Conservation (phyloP, 2,113 vertebrate genomes). For the Daboia siamensis region DNA sequence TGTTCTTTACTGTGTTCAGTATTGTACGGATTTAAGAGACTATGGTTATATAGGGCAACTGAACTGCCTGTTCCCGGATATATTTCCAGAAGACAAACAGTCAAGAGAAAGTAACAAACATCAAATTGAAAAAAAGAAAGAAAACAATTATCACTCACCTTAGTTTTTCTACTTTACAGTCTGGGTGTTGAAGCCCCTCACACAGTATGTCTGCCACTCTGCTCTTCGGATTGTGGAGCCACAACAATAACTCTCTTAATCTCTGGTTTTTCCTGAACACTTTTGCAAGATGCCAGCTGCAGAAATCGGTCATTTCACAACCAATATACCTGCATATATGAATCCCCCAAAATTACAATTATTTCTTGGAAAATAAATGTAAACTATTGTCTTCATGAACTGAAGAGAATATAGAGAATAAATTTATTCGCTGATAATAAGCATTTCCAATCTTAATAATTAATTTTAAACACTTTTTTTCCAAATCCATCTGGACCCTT, state of each 20-base stretch:
- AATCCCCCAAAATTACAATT: no score
- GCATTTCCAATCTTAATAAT: no score
- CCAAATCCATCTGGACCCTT: no score
- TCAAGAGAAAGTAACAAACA: background rate
- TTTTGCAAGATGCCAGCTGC: no score
- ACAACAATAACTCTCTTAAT: background rate
- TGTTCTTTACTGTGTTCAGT: no score
- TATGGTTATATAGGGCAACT: background rate
- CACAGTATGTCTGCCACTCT: background rate
- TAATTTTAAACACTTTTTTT: no score
- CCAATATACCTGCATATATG: no score
- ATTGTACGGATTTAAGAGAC: background rate
- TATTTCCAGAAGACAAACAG: background rate
- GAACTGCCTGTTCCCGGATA: background rate
- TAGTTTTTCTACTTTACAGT: conserved; percentile 15
- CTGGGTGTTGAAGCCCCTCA: conserved; percentile 7
- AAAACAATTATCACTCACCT: conserved; percentile 13
- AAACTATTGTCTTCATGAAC: no score
- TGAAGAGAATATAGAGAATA: no score
- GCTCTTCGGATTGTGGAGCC: background rate
- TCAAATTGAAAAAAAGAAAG: background rate
- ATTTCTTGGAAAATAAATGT: no score
- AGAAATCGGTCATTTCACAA: background rate
- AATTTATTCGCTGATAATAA: no score
- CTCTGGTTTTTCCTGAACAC: no score